Percentiles rank a stretch among this genome's conserved stretches.
phyloP scores from a whole-genome alignment of 2,797 vertebrate genomes.

The Onychomys arenicola region DNA sequence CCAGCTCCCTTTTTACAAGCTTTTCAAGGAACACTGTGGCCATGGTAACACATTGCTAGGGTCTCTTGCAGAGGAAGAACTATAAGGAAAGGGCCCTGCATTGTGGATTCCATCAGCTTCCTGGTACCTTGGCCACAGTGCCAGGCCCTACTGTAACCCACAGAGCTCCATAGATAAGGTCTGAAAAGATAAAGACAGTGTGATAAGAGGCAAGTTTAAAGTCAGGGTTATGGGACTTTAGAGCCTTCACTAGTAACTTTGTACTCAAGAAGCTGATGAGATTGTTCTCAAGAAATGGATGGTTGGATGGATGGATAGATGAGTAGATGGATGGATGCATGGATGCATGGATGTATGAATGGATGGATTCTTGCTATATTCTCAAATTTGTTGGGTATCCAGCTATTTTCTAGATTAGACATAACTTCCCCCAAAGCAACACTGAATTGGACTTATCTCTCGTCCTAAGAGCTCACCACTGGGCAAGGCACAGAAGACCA shows the following conservation, averaged over 20 bases:
- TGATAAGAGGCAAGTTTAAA: neutral
- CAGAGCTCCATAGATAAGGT: neutral
- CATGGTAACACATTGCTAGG: neutral
- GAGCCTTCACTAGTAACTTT: neutral
- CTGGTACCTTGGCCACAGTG: neutral
- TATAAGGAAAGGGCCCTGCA: neutral
- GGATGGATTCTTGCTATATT: neutral
- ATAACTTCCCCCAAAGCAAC: neutral
- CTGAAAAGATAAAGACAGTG: neutral
- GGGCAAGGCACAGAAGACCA: neutral
- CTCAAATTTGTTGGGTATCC: neutral
- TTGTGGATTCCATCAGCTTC: neutral
- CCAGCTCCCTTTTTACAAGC: neutral
- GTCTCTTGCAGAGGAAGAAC: neutral
- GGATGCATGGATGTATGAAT: neutral
- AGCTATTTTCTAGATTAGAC: neutral
- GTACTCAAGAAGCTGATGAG: conserved; percentile 7
- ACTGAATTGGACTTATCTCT: neutral
- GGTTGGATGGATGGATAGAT: neutral
- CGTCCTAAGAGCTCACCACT: neutral
- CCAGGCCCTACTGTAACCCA: neutral
- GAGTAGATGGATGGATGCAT: neutral
- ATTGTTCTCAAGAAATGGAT: neutral
- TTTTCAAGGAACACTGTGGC: neutral
- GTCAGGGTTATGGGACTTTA: neutral